Base-by-base conservation (phyloP, 2,888 invertebrate genomes). In the Latheticus oryzae region DNA sequence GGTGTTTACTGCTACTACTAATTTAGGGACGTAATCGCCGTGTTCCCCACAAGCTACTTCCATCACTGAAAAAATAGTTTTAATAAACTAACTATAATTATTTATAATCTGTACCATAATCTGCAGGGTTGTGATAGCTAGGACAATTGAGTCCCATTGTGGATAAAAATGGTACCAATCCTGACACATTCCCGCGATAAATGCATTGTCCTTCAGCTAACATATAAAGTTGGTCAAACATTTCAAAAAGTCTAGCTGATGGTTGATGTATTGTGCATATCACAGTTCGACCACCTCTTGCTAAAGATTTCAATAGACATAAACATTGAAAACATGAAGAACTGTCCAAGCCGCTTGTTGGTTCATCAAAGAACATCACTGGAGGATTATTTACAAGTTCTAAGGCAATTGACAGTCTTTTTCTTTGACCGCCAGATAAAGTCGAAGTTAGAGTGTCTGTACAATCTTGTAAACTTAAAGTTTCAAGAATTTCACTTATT, bases 221-320 rank as follows among this genome's bases (percentile, higher is more conserved):
- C 75, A 95, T 88, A 78, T 95, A 96, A 61, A 97, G 80, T 33
- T 93, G 87, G 78, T 97, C 96, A 75, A 97, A 97, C 87, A 94
- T 95, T 80, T 97, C 96, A 74, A 97, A 97, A 35, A 97, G 82
- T 69, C 96, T 87, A 21, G 97, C 96, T 65, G 95, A 95, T 5
- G 97, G 97, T 78, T 97, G 97, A 80, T 97, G 97, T 68, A 97
- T 97, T 26, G 96, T 96, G 76, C 96, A 97, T 63, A 97, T 93
- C 61, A 97, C 92, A 16, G 96, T 96, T 63, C 96, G 85, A 0
- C 91, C 89, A 40, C 93, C 93, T 69, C 92, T 84, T 7, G 96
- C 93, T 68, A 97, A 80, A 0, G 91, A 90, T 79, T 95, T 95
- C 73, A 97, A 82, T 73, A 97, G 80, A 58, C 89, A 90, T 74